Base-by-base conservation (phyloP, 2,113 vertebrate genomes). In the Pagrus major region DNA sequence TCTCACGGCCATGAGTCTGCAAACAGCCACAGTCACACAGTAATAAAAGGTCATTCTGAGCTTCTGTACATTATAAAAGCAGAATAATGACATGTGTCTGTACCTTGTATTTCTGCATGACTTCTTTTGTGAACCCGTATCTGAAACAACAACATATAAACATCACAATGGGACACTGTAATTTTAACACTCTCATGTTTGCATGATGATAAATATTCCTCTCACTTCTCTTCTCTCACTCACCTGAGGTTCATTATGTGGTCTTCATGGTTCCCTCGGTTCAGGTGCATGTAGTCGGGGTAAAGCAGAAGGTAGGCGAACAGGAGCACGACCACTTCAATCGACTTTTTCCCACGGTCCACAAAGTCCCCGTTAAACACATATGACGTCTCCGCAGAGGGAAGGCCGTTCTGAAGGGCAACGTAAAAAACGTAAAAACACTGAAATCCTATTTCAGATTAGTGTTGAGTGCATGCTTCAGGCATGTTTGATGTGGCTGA, bases 351-450 rank as follows among this genome's bases (percentile, higher is more conserved):
- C 54, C 98, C 98, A 88, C 98, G 94, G 90, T 99, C 98, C 80
- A 99, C 97, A 95, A 98, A 99, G 86, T 99, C 98, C 29, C 98
- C 98, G 0, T 99, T 99, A 79, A 99, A 99, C 70, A 99, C 80
- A 3, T 99, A 99, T 0, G 93, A 88, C 4, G 97, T 98, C 85
- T 94, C 95, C 10, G 90, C 94, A 76, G 97, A 98, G 54, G 98
- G 98, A 63, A 99, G 95, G 55, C 98, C 98, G 29, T 99, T 99
- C 98, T 99, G 93, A 68, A 87, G 69, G 89, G 52, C 55, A 89
- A n/a, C 7, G n/a, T 1, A 12, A 79, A 8, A 46, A 73, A 83
- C 15, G 29, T 55, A 2, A 56, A 23, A 12, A 66, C 6, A 16
- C n/a, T n/a, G n/a, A n/a, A n/a, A n/a, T n/a, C n/a, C n/a, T n/a